Base-by-base conservation (phyloP, 1,140 invertebrate species). In the Drosophila grimshawi region DNA sequence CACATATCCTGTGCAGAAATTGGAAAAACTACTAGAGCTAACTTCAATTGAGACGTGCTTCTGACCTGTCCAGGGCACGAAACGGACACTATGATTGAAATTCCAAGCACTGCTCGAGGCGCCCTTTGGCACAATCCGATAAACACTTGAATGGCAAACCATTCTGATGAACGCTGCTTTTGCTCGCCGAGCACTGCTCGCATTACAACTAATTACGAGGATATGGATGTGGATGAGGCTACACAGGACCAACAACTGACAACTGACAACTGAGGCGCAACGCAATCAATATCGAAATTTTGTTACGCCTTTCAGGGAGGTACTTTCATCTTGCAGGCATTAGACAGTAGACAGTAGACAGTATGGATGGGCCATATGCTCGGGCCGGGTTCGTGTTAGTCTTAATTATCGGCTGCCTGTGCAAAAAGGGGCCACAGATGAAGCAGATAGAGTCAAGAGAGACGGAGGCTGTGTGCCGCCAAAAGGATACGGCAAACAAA, bases 1-100 rank as follows among this genome's bases (percentile, higher is more conserved):
- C 74, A 77, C 69, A 73, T 61, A 76, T 68, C 56, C 57, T 62
- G 59, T 4, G 56, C 57, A 69, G 71, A 74, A 69, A 78, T 74
- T 74, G 71, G 10, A 68, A 78, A 78, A 78, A 69, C 71, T 78
- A 78, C 71, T 69, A 53, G 63, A 74, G 60, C 52, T 55, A 78
- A 78, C 71, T 75, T 78, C 59, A 75, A 78, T 72, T 75, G 70
- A 69, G 65, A 78, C 76, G 64, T 75, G 71, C 72, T 64, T 64
- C 43, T 45, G 64, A 33, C 35, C 48, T 53, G 67, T 70, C 57
- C 62, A 7, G 32, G 11, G 10, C 69, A 61, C 33, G 11, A 19
- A 55, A 53, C 57, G 49, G 48, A 53, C 45, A 41, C 8, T 69
- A 11, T 63, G 71, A 75, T 75, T 75, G 67, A 75, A 75, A 75